Conservation (phyloP, 2,797 vertebrate species). For the Notoglanidium macrostoma region DNA sequence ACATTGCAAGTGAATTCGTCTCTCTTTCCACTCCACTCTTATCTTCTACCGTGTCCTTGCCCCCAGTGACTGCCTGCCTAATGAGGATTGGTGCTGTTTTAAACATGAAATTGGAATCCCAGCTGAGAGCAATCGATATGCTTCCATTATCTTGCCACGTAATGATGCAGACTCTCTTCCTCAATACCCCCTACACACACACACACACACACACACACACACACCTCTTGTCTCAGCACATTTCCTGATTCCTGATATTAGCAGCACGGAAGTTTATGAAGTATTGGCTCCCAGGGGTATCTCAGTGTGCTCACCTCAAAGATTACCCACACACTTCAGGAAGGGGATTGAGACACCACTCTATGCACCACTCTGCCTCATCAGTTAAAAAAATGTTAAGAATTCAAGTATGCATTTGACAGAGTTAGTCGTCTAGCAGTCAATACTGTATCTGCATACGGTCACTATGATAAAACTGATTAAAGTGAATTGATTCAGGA, state of each 20-base stretch:
- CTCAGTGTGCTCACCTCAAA: conserved; percentile 64
- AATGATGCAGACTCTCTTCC: conserved; percentile 69
- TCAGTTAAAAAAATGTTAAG: neutral
- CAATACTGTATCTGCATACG: neutral
- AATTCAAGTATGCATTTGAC: neutral
- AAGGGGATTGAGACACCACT: neutral
- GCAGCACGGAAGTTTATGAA: conserved; percentile 80
- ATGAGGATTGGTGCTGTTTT: conserved; percentile 85
- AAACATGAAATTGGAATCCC: conserved; percentile 81
- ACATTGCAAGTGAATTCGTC: neutral
- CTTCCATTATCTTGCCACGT: conserved; percentile 78
- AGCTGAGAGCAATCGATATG: conserved; percentile 76
- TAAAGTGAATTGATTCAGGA: neutral
- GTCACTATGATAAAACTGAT: neutral
- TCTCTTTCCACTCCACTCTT: conserved; percentile 16
- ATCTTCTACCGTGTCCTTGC: conserved; percentile 51
- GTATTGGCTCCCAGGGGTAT: conserved; percentile 80
- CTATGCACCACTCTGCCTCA: neutral
- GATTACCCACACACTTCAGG: conserved; percentile 67
- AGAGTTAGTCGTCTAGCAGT: neutral
- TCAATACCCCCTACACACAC: conserved; percentile 36
- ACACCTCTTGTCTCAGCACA: conserved; percentile 69
- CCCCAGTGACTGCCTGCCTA: conserved; percentile 60
- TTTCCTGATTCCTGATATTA: conserved; percentile 77
- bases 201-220: neutral